phyloP scores from a whole-genome alignment of 35 echinoderm and acorn worm genomes.

The Anneissia japonica region DNA sequence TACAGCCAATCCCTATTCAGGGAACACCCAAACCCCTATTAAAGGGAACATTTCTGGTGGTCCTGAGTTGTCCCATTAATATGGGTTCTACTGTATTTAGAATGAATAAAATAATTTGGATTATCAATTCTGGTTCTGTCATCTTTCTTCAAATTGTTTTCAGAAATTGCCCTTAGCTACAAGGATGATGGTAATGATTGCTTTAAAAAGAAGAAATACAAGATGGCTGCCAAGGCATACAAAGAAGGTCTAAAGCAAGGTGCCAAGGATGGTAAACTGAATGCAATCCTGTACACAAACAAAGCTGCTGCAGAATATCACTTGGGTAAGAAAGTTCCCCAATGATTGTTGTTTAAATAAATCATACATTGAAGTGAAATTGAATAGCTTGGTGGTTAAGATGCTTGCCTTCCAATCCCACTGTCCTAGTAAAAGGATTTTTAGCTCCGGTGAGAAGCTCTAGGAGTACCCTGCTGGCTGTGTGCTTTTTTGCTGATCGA shows the following conservation, averaged over 20 bases:
- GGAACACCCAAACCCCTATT: background rate
- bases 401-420: too few species aligned
- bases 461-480: too few species aligned
- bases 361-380: too few species aligned
- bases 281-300: slow-evolving; percentile 83
- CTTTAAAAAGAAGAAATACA: slow-evolving; percentile 84
- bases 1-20: background rate
- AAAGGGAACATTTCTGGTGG: background rate
- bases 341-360: too few species aligned
- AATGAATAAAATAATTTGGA: background rate
- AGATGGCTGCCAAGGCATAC: slow-evolving; percentile 62
- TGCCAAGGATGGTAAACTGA: slow-evolving; percentile 49
- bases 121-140: background rate
- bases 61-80: background rate
- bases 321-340: slow-evolving; percentile 46
- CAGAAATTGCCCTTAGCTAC: slow-evolving; percentile 48
- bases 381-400: too few species aligned
- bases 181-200: slow-evolving; percentile 89
- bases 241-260: slow-evolving; percentile 72
- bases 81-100: background rate
- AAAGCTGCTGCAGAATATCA: slow-evolving; percentile 81
- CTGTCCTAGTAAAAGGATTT: too few species aligned
- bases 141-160: background rate
- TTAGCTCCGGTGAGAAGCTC: too few species aligned
- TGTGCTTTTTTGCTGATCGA: too few species aligned